Conservation (phyloP, 2,113 vertebrate species). For the Psittacula cyanocephala region DNA sequence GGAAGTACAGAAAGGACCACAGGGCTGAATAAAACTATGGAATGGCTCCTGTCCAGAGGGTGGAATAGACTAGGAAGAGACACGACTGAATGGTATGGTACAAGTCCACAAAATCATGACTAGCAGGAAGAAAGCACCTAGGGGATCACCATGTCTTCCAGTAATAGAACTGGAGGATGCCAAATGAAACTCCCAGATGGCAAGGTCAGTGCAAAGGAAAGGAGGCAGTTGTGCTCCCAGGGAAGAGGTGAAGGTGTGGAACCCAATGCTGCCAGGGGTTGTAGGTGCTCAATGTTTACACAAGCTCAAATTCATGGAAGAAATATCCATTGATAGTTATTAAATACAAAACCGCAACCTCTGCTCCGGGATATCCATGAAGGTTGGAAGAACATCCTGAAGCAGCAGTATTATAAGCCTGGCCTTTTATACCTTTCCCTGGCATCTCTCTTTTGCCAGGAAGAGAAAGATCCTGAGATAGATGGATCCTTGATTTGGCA, state of each 20-base stretch:
- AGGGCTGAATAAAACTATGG: background rate
- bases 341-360: constrained; percentile 35
- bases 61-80: background rate
- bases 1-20: background rate
- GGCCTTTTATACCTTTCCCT: constrained; percentile 37
- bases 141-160: background rate
- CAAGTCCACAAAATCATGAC: background rate
- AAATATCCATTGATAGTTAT: constrained; percentile 60
- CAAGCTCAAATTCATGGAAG: background rate
- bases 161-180: background rate
- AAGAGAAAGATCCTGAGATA: constrained; percentile 53
- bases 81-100: background rate
- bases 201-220: constrained; percentile 34
- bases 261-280: background rate
- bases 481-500: constrained; percentile 39
- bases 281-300: constrained; percentile 33
- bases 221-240: constrained; percentile 11
- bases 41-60: background rate
- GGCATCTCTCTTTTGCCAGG: constrained; percentile 39
- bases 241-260: background rate
- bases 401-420: constrained; percentile 33
- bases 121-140: background rate
- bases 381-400: constrained; percentile 42
- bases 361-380: constrained; percentile 49
- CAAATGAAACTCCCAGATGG: constrained; percentile 3